These are phyloP conservation scores for Labia minor DNA, from an alignment of 2,888 invertebrate species.

Conservation along the genomic window DNA sequence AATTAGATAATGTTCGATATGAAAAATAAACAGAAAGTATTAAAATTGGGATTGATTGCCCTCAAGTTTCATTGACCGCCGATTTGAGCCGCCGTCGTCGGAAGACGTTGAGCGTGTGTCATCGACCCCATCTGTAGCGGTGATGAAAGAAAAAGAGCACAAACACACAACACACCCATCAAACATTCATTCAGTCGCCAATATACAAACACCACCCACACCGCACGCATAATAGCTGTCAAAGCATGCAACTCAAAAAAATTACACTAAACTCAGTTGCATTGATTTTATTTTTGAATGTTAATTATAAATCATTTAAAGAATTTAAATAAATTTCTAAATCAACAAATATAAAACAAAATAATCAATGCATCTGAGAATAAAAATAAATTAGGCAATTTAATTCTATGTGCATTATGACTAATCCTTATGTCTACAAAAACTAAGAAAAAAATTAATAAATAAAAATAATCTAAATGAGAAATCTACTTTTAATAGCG, in stretches of 20 bases:
- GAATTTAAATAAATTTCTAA: background rate
- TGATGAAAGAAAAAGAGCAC: background rate
- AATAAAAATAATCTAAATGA: background rate
- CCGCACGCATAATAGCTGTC: constrained; percentile 1
- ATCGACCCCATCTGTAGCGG: constrained; percentile 2
- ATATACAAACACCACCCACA: background rate
- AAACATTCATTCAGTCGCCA: background rate
- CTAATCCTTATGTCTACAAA: background rate
- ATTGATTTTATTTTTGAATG: background rate
- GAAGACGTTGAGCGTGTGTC: background rate
- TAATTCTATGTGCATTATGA: background rate
- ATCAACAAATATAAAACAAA: background rate
- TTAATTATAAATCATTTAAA: background rate
- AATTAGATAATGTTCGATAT: no score
- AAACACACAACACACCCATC: background rate
- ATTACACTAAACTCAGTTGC: background rate
- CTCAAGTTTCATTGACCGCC: background rate
- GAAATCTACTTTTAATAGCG: background rate
- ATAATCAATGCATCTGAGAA: background rate
- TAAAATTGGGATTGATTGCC: background rate
- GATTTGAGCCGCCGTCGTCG: background rate
- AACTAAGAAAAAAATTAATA: no score
- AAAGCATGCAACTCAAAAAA: constrained; percentile 2
- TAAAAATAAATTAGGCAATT: background rate
- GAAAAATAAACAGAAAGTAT: background rate